Base-by-base conservation (phyloP, 2,113 vertebrate species). In the Notothenia rossii region DNA sequence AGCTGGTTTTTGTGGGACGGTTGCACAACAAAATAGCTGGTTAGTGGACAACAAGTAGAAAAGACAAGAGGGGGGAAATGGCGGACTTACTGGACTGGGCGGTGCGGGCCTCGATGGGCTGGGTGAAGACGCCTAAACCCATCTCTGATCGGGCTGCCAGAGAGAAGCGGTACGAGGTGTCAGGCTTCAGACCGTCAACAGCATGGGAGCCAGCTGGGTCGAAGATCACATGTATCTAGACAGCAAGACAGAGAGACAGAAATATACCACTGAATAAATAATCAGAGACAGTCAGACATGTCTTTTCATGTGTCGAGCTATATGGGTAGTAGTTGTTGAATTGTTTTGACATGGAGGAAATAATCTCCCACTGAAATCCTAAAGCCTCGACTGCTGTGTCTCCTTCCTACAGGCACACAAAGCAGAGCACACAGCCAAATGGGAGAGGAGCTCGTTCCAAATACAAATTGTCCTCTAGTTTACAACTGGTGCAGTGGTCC, bases 21-120 rank as follows among this genome's bases (percentile, higher is more conserved):
- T 75, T n/a, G 6, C 63, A 49, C 45, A 2, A 13, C 12, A 49
- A 53, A 66, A 67, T 53, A 36, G 56, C 22, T 20, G 76, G 86
- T 93, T 92, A 90, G 81, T 87, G 68, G 77, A 80, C 46, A 78
- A 53, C 14, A 20, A 76, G 78, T 70, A 85, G 81, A 62, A 50
- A 60, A 88, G 73, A 81, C 70, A 80, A 68, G 49, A 68, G 69
- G 66, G 66, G 25, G 69, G 74, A 75, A 45, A 65, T 12, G 2
- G 56, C 10, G 25, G 43, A 98, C 97, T 99, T 96, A 99, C 97
- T 98, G 85, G 97, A 99, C 89, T 99, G 97, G 36, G 96, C 96
- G 0, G 97, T 98, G 88, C 96, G 95, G 79, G 96, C 96, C 91
- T 98, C 96, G 0, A 97, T 94, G 0, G 92, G 94, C 60, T 97